Conservation (phyloP, 2,797 vertebrate species). For the Chlorospingus flavigularis region DNA sequence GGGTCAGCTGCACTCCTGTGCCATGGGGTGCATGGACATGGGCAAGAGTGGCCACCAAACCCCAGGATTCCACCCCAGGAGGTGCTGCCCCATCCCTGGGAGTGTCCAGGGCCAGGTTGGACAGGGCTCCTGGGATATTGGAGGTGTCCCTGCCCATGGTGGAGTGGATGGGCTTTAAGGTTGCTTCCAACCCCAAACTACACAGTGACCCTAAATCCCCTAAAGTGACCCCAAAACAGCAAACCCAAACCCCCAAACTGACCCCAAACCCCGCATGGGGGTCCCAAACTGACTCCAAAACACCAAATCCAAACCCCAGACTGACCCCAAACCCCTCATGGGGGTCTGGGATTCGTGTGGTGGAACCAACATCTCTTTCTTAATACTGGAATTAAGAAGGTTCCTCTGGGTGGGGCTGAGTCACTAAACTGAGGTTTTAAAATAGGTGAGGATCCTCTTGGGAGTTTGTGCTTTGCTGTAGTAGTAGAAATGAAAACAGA, state of each 20-base stretch:
- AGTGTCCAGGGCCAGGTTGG: background rate
- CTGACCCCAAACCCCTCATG: too few species aligned
- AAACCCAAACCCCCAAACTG: too few species aligned
- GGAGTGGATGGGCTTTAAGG: background rate
- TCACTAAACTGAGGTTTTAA: background rate
- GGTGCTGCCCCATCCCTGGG: background rate
- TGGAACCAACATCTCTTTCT: background rate
- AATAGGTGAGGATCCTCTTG: background rate
- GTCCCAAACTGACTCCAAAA: too few species aligned
- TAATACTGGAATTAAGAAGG: background rate
- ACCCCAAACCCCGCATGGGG: too few species aligned
- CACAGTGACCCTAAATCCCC: too few species aligned
- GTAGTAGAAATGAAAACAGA: background rate
- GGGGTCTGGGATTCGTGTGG: background rate
- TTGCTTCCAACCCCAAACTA: background rate
- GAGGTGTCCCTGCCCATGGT: background rate
- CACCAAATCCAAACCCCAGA: too few species aligned
- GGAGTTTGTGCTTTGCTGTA: background rate
- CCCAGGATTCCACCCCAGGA: background rate
- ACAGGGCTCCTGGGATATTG: accelerated
- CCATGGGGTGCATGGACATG: background rate
- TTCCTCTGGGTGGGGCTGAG: background rate
- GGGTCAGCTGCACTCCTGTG: background rate
- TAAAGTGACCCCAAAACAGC: too few species aligned
- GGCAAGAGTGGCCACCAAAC: background rate